Conservation (phyloP, 2,797 vertebrate species). For the Spatula clypeata region DNA sequence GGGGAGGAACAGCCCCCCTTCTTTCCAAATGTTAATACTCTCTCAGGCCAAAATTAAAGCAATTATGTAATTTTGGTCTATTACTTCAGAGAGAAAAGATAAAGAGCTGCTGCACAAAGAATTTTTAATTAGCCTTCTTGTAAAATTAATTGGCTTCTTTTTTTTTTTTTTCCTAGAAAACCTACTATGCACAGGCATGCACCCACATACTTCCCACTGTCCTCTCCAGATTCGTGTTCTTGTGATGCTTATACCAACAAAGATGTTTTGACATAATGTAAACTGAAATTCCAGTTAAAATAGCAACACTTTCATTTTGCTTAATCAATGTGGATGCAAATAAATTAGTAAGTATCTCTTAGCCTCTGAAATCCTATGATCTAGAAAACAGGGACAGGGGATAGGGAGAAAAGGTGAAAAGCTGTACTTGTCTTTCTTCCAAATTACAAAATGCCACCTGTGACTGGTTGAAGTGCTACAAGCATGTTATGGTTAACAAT, state of each 20-base stretch:
- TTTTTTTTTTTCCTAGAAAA: background rate
- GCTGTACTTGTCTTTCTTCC: background rate
- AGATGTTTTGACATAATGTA: background rate
- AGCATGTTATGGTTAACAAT: background rate
- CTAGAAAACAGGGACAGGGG: background rate
- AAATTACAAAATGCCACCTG: background rate
- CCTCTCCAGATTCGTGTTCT: background rate
- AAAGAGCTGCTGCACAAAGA: background rate
- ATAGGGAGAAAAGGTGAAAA: background rate
- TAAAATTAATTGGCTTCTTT: slow-evolving; percentile 28
- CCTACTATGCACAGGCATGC: background rate
- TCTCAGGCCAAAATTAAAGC: background rate
- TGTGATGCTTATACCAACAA: background rate
- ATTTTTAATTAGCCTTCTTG: slow-evolving; percentile 30
- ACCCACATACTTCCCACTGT: background rate
- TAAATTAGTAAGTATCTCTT: background rate
- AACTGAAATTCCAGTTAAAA: background rate
- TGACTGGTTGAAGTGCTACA: background rate
- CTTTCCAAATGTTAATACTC: background rate
- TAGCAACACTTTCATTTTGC: background rate
- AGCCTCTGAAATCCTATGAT: background rate
- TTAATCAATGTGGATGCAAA: background rate
- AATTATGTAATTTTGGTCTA: slow-evolving; percentile 34
- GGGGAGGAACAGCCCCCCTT: background rate
- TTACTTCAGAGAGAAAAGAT: slow-evolving; percentile 31